Conservation (phyloP, 1,140 invertebrate species). For the Cotesia vestalis region DNA sequence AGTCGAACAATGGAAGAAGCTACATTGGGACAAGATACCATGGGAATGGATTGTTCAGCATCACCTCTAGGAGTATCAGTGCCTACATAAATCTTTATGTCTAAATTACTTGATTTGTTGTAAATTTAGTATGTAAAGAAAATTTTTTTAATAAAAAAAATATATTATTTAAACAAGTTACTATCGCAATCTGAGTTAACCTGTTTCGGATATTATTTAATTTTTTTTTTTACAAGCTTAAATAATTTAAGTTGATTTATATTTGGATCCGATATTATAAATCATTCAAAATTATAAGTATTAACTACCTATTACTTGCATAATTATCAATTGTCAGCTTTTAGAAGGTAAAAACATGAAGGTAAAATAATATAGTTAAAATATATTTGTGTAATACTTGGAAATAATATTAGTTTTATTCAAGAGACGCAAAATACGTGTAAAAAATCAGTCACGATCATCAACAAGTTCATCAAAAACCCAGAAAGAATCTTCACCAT, state of each 20-base stretch:
- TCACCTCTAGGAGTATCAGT: constrained; percentile 65
- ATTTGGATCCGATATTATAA: neutral
- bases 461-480: neutral
- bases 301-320: no score
- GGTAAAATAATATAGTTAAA: constrained; percentile 10
- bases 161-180: constrained; percentile 3
- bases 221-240: no score
- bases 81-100: constrained; percentile 3
- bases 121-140: neutral
- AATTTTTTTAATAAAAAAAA: neutral
- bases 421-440: neutral
- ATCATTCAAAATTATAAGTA: neutral
- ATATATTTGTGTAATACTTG: neutral
- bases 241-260: no score
- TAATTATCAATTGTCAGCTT: neutral
- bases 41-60: constrained; percentile 77
- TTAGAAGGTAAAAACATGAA: constrained; percentile 22
- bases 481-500: neutral
- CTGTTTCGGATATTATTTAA: neutral
- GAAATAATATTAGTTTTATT: neutral
- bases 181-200: neutral
- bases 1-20: constrained; percentile 72
- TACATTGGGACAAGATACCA: constrained; percentile 65
- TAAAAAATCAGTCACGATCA: constrained; percentile 5
- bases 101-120: neutral